These are phyloP conservation scores for Drosophila mauritiana DNA, from an alignment of 1,140 invertebrate genomes.

Conservation along the genomic window DNA sequence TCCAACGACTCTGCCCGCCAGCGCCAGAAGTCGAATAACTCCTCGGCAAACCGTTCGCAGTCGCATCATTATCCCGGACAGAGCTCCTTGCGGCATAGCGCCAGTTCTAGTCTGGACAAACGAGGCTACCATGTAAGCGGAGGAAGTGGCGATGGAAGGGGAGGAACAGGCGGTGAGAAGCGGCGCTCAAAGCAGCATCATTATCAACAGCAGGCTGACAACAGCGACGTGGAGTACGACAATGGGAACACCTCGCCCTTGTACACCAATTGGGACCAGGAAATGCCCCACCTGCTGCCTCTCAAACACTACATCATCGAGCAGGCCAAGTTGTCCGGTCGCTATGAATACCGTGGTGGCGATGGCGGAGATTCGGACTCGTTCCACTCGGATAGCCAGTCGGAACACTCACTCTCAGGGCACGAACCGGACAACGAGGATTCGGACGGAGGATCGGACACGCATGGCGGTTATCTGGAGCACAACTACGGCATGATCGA, in stretches of 20 bases:
- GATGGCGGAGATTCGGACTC: constrained; percentile 89
- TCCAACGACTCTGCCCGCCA: constrained; percentile 74
- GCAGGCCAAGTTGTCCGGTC: constrained; percentile 91
- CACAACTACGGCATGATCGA: constrained; percentile 85
- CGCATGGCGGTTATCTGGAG: constrained; percentile 87
- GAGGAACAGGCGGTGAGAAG: constrained; percentile 64
- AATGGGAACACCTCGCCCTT: constrained; percentile 87
- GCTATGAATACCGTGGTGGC: constrained; percentile 86
- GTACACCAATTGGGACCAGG: constrained; percentile 90
- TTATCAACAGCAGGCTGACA: constrained; percentile 65
- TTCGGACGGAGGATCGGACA: constrained; percentile 87
- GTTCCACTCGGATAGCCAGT: constrained; percentile 86
- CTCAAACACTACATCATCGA: constrained; percentile 95
- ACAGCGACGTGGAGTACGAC: constrained; percentile 85
- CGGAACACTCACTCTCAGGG: constrained; percentile 86
- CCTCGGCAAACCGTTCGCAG: constrained; percentile 65
- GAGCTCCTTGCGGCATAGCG: constrained; percentile 69
- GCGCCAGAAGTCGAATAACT: constrained; percentile 68
- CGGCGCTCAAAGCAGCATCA: constrained; percentile 66
- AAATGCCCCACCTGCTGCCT: constrained; percentile 90
- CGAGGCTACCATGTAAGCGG: constrained; percentile 77
- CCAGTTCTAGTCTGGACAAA: constrained; percentile 84
- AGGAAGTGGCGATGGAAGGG: constrained; percentile 85
- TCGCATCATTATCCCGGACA: constrained; percentile 60
- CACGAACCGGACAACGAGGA: constrained; percentile 90